Base-by-base conservation (phyloP, 2,113 vertebrate genomes). In the Chloropsis cyanopogon region DNA sequence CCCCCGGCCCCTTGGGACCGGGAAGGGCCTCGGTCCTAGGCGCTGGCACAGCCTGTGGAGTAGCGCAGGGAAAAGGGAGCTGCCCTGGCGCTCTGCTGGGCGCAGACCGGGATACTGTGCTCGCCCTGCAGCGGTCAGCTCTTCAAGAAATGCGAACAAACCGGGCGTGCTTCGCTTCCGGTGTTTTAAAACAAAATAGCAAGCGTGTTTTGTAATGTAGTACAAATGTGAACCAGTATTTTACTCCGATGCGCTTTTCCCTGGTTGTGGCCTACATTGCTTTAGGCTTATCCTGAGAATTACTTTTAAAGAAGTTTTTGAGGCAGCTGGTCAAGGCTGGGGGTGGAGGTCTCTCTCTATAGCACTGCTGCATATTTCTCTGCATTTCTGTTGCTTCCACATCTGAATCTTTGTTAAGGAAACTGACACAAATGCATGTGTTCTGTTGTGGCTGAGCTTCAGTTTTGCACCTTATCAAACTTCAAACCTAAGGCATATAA, bases 131-230 rank as follows among this genome's bases (percentile, higher is more conserved):
- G 76, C 41, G 46, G 18, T 23, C 53, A 2, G 66, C 54, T 37
- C 16, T 14, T 2, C 46, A 0, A 7, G 64, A 21, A 6, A 2
- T 2, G 2, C 4, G 2, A 5, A 7, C 33, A 1, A 8, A 9
- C 5, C 14, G 3, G 44, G 0, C 2, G 2, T 8, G 35, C 35
- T 39, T 12, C 19, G 12, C 25, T 41, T 7, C 16, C 14, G 6
- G 0, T 6, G 33, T 18, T 59, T 16, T 17, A 10, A 33, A 64
- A 35, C 12, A 37, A 33, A 28, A 35, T 4, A 11, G 0, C 29
- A 12, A 14, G 4, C 11, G 0, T 7, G 22, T 8, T 56, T 49
- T 2, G 0, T 9, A 13, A 22, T 1, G 24, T 5, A 16, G 37
- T 41, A 7, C 4, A 28, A 22, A 19, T 10, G 7, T 0, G 1